These are phyloP conservation scores for Peromyscus melanophrys DNA, from an alignment of 2,797 vertebrate genomes.

Conservation along the genomic window DNA sequence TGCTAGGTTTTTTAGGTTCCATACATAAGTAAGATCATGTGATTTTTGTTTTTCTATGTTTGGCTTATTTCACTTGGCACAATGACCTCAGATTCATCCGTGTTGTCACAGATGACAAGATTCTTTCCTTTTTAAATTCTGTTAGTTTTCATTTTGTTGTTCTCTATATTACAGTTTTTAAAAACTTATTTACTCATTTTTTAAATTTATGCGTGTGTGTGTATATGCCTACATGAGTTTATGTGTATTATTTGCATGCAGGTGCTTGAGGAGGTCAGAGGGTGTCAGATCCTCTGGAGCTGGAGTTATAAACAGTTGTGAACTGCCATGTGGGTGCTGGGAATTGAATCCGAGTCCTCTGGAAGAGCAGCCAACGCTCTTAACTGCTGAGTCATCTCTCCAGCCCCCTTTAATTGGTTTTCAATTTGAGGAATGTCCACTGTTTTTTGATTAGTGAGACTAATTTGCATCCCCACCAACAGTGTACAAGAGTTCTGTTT, in stretches of 20 bases:
- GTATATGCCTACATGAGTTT: neutral
- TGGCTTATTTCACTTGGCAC: neutral
- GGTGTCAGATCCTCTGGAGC: neutral
- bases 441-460: neutral
- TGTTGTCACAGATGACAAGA: neutral
- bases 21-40: neutral
- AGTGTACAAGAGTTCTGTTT: neutral
- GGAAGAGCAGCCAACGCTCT: neutral
- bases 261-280: neutral
- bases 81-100: neutral
- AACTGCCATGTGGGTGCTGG: neutral
- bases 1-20: neutral
- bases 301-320: neutral
- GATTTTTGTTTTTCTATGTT: neutral
- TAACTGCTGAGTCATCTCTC: neutral
- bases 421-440: neutral
- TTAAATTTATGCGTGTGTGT: neutral
- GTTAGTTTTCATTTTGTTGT: neutral
- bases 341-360: neutral
- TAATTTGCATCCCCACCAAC: neutral
- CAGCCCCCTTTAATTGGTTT: neutral
- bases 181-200: neutral
- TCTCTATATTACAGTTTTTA: neutral
- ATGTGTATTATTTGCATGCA: neutral
- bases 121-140: neutral